Percentiles rank a stretch among this genome's conserved stretches.
phyloP scores from a whole-genome alignment of 2,797 vertebrate genomes.

The Coregonus ussuriensis region DNA sequence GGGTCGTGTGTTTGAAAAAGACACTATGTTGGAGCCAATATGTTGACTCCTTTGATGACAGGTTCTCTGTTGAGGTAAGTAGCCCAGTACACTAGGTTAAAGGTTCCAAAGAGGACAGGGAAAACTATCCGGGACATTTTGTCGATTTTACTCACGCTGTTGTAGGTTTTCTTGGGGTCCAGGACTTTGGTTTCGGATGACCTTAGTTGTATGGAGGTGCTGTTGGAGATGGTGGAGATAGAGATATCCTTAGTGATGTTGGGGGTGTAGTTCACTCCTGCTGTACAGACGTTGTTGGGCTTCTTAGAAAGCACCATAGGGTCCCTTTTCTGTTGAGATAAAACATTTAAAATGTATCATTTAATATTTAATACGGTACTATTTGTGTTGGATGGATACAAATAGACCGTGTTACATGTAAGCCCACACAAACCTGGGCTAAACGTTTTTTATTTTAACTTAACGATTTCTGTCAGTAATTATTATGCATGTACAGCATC shows the following conservation, averaged over 20 bases:
- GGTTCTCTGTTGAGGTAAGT: constrained; percentile 92
- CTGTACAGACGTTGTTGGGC: constrained; percentile 80
- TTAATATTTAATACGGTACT: too few relatives aligned
- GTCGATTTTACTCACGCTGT: constrained; percentile 96
- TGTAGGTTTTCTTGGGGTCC: constrained; percentile 93
- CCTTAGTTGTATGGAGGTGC: constrained; percentile 74
- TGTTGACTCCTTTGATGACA: constrained; percentile 81
- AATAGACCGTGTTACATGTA: background rate
- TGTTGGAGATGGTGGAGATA: constrained; percentile 81
- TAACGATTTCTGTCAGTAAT: constrained; percentile 69
- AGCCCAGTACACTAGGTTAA: constrained; percentile 94
- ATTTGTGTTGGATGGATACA: background rate
- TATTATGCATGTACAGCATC: background rate
- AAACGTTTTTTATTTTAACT: background rate
- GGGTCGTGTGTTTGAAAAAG: background rate
- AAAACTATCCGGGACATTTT: constrained; percentile 94
- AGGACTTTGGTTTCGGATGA: constrained; percentile 78
- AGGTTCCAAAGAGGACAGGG: constrained; percentile 89
- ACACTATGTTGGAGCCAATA: constrained; percentile 76
- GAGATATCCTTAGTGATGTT: constrained; percentile 86
- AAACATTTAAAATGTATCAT: background rate
- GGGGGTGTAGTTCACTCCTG: constrained; percentile 82
- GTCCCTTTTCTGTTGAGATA: constrained; percentile 83
- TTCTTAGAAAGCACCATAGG: constrained; percentile 83
- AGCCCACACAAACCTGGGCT: background rate